A percentile compares a stretch with the other conserved stretches of the same genome.
Conservation (phyloP, 2,888 invertebrate genomes). For the Drosophila ochracea region DNA sequence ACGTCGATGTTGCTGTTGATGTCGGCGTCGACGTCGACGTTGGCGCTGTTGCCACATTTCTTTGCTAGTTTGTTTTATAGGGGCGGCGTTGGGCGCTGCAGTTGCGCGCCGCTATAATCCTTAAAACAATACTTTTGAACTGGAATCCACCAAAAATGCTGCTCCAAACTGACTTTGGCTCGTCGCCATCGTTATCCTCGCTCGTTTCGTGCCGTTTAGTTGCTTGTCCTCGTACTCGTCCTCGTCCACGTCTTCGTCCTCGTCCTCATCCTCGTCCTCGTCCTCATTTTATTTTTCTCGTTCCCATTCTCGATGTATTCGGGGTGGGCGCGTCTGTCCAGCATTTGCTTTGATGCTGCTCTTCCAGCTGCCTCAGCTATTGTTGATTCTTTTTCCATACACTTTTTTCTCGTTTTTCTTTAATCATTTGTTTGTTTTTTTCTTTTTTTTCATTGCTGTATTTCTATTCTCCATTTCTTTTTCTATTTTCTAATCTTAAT, state of each 20-base stretch:
- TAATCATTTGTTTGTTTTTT: conserved; percentile 34
- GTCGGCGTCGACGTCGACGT: conserved; percentile 5
- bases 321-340: conserved; percentile 45
- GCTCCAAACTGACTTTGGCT: conserved; percentile 48
- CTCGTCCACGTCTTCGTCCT: background rate
- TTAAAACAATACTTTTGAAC: conserved; percentile 76
- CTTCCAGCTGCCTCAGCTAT: conserved; percentile 31
- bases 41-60: conserved; percentile 72
- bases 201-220: conserved; percentile 57
- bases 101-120: conserved; percentile 55
- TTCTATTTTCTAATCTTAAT: conserved; percentile 28
- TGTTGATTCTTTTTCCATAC: conserved; percentile 39
- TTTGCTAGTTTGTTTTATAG: conserved; percentile 49
- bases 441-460: conserved; percentile 6
- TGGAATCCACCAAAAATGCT: conserved; percentile 57
- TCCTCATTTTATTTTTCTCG: background rate
- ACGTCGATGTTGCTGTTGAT: conserved; percentile 3
- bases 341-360: conserved; percentile 45
- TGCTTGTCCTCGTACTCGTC: conserved; percentile 25
- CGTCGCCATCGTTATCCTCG: conserved; percentile 29
- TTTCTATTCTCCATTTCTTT: conserved; percentile 23
- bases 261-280: background rate
- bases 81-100: conserved; percentile 27
- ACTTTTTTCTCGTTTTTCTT: conserved; percentile 30
- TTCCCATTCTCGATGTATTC: conserved; percentile 2